Evolutionary conservation across 2,888 invertebrate genomes (phyloP).

Genomic region (Pharmacophagus antenor): DNA sequence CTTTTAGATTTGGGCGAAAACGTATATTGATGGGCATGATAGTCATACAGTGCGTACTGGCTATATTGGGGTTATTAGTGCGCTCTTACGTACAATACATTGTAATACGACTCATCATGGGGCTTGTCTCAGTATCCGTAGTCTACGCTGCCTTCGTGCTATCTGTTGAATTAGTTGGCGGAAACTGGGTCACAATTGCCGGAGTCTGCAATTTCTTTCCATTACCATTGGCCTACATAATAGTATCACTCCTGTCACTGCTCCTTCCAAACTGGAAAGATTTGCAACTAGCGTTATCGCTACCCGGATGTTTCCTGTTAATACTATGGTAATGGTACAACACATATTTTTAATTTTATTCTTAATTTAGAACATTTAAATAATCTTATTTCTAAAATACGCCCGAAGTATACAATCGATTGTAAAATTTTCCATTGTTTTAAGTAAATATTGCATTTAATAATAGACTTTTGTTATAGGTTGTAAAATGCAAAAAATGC

Average conservation of each 20-base stretch:
- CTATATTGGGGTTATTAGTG: constrained; percentile 85
- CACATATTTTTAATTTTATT: background rate
- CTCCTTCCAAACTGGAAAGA: constrained; percentile 86
- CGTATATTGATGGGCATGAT: constrained; percentile 86
- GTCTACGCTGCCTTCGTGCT: constrained; percentile 91
- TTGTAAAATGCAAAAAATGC: background rate
- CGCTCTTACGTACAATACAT: constrained; percentile 87
- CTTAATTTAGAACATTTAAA: background rate
- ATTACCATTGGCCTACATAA: constrained; percentile 87
- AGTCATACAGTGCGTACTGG: constrained; percentile 84
- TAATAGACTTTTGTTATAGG: background rate
- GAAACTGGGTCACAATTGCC: constrained; percentile 89
- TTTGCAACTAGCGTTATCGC: constrained; percentile 85
- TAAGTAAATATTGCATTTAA: background rate
- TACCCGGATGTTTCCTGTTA: constrained; percentile 86
- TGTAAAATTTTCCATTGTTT: background rate
- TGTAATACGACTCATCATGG: constrained; percentile 84
- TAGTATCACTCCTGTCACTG: constrained; percentile 86
- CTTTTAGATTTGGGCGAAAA: constrained; percentile 85
- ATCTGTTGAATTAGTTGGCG: constrained; percentile 88
- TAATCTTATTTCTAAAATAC: background rate
- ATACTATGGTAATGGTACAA: constrained; percentile 83
- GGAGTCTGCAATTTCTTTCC: constrained; percentile 91
- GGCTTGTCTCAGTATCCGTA: constrained; percentile 89
- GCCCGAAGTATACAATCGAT: background rate